phyloP scores from a whole-genome alignment of 2,888 invertebrate genomes.

The Deroplatys truncata region DNA sequence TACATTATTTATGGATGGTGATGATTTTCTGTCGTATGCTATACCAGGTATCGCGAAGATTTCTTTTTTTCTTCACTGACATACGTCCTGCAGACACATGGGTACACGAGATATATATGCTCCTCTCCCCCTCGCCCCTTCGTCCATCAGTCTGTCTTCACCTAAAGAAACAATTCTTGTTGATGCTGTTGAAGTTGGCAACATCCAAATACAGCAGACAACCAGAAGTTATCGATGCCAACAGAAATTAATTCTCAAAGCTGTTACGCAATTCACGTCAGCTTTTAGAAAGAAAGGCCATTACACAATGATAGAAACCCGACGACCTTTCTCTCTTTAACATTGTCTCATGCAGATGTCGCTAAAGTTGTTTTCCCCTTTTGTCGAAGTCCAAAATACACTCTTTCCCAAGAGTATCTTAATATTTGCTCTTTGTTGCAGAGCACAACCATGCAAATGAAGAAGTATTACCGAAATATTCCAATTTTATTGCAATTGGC shows the following conservation, averaged over 20 bases:
- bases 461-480: no score
- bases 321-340: neutral
- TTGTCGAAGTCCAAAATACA: neutral
- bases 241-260: neutral
- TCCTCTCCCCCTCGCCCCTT: neutral
- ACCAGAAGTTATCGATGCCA: neutral
- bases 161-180: neutral
- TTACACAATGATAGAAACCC: neutral
- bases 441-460: no score
- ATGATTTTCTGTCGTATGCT: neutral
- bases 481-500: no score
- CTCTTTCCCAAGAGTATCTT: no score
- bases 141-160: neutral
- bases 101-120: neutral
- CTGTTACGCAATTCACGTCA: neutral
- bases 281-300: neutral
- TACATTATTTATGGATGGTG: constrained; percentile 23
- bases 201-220: neutral
- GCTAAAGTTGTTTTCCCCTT: neutral
- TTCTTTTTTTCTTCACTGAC: neutral
- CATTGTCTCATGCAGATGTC: neutral
- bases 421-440: no score
- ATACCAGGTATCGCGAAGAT: neutral
- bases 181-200: neutral
- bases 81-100: neutral